Evolutionary conservation across 92 coral and sea anemone species (phyloP).

Genomic region (Phenganax marumi): DNA sequence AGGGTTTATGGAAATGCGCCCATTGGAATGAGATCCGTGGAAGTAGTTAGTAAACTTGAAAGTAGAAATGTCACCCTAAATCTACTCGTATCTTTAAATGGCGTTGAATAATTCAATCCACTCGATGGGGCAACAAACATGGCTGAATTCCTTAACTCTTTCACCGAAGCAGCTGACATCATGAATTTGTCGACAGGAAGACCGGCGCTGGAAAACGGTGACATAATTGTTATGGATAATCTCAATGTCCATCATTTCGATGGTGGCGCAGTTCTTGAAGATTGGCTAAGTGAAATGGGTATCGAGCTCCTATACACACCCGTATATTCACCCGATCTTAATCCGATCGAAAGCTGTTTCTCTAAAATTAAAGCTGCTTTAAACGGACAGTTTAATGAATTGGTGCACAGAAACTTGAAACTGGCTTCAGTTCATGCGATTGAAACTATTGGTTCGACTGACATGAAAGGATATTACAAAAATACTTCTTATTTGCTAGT

Average conservation of each 20-base stretch:
- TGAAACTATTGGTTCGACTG: constrained; percentile 29
- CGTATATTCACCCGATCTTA: constrained; percentile 56
- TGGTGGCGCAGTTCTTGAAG: neutral
- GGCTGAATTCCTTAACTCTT: constrained; percentile 38
- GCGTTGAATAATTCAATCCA: constrained; percentile 40
- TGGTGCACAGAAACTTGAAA: constrained; percentile 39
- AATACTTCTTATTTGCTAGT: constrained; percentile 45
- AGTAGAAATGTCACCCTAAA: constrained; percentile 42
- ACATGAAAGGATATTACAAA: constrained; percentile 36
- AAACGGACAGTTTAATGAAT: constrained; percentile 28
- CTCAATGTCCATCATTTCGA: constrained; percentile 13
- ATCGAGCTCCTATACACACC: constrained; percentile 55
- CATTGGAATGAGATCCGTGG: constrained; percentile 44
- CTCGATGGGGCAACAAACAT: constrained; percentile 50
- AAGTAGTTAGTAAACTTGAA: constrained; percentile 39
- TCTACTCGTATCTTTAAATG: constrained; percentile 42
- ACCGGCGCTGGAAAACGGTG: constrained; percentile 44
- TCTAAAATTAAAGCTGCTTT: constrained; percentile 44
- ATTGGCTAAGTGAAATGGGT: constrained; percentile 13
- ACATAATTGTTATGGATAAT: constrained; percentile 33
- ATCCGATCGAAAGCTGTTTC: constrained; percentile 54
- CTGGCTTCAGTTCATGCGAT: constrained; percentile 45
- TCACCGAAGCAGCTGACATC: constrained; percentile 37
- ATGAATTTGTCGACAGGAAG: constrained; percentile 2
- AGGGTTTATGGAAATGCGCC: constrained; percentile 37